Conservation (phyloP, 2,888 invertebrate genomes). For the Vanessa cardui region DNA sequence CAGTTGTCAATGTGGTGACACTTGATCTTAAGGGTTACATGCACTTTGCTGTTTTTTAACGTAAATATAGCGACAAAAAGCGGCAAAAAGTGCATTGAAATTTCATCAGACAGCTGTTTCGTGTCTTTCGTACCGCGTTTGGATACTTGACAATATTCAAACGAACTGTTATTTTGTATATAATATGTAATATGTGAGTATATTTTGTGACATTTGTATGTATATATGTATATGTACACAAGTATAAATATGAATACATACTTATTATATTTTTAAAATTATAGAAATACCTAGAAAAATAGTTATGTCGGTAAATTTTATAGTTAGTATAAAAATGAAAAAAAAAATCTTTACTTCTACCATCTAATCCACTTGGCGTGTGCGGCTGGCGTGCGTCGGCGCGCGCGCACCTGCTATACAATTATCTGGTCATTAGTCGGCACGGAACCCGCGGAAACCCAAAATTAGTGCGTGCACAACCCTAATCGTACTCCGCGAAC, state of each 20-base stretch:
- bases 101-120: slow-evolving; percentile 47
- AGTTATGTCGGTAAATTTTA: background rate
- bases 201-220: too few relatives aligned
- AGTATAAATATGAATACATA: too few relatives aligned
- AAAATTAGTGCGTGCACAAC: slow-evolving; percentile 57
- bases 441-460: slow-evolving; percentile 58
- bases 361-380: slow-evolving; percentile 57
- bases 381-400: slow-evolving; percentile 67
- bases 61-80: slow-evolving; percentile 21
- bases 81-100: slow-evolving; percentile 40
- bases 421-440: slow-evolving; percentile 73
- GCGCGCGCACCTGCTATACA: slow-evolving; percentile 68
- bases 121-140: slow-evolving; percentile 42
- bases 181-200: background rate
- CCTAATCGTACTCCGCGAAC: slow-evolving; percentile 45
- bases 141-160: slow-evolving; percentile 41
- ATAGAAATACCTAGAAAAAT: background rate
- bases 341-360: slow-evolving; percentile 23
- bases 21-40: background rate
- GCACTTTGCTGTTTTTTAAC: slow-evolving; percentile 4
- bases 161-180: background rate
- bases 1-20: background rate
- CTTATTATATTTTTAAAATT: too few relatives aligned
- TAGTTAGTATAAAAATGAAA: slow-evolving; percentile 1
- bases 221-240: too few relatives aligned